These are phyloP conservation scores for Sardina pilchardus DNA, from an alignment of 2,113 vertebrate genomes.

Conservation along the genomic window DNA sequence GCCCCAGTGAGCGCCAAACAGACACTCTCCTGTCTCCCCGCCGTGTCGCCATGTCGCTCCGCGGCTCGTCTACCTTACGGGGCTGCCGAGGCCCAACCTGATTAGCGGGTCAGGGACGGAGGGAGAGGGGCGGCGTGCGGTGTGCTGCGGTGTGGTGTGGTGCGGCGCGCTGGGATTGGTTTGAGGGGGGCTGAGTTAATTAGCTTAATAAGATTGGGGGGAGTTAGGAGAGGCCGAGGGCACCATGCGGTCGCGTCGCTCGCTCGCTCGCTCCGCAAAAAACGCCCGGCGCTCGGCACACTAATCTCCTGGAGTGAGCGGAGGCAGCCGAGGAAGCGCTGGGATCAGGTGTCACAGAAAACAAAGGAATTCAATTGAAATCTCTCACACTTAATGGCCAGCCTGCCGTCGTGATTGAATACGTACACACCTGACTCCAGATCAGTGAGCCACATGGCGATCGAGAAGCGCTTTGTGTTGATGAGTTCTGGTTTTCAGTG, in stretches of 20 bases:
- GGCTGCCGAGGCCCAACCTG: constrained; percentile 47
- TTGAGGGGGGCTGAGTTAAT: constrained; percentile 62
- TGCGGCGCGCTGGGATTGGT: constrained; percentile 57
- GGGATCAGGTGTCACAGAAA: constrained; percentile 55
- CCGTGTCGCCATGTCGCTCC: too few species aligned
- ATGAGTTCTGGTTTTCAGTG: background rate
- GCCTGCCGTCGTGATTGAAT: constrained; percentile 58
- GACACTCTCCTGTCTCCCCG: background rate
- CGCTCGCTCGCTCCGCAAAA: constrained; percentile 51
- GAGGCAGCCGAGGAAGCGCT: constrained; percentile 53
- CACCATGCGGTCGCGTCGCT: constrained; percentile 44
- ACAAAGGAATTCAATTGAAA: constrained; percentile 69
- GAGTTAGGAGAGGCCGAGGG: constrained; percentile 52
- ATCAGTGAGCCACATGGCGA: background rate
- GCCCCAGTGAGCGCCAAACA: background rate
- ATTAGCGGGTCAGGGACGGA: constrained; percentile 47
- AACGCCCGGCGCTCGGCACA: constrained; percentile 59
- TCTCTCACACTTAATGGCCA: constrained; percentile 43
- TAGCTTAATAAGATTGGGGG: constrained; percentile 71
- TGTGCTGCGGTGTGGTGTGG: constrained; percentile 47
- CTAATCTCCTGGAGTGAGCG: constrained; percentile 75
- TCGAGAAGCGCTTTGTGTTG: background rate
- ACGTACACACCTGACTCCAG: constrained; percentile 34
- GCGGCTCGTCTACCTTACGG: too few species aligned
- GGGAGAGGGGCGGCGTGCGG: constrained; percentile 44